Percentiles rank a stretch among this genome's conserved stretches.
These are phyloP conservation scores for Caenorhabditis plicata DNA, from an alignment of 2,888 invertebrate species.

Conservation along the genomic window DNA sequence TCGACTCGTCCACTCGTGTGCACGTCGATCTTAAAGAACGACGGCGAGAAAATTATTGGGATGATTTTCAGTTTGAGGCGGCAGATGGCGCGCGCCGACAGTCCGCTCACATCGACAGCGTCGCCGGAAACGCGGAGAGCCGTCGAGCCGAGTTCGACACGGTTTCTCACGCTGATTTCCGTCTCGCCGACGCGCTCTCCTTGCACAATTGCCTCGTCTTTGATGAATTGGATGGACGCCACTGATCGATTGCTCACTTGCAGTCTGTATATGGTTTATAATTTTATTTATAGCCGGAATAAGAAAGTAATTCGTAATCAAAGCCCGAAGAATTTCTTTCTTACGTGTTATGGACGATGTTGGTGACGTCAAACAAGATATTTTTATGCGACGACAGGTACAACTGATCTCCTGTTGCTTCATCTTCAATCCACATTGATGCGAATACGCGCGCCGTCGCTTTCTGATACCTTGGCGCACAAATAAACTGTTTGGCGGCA, in stretches of 20 bases:
- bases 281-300: not conserved
- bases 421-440: slow-evolving; percentile 55
- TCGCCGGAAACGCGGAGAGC: slow-evolving; percentile 13
- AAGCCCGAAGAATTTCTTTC: too few species aligned
- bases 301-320: too few species aligned
- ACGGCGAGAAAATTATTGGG: slow-evolving; percentile 21
- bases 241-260: slow-evolving; percentile 25
- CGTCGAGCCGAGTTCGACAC: slow-evolving; percentile 13
- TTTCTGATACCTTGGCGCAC: slow-evolving; percentile 53
- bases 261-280: not conserved
- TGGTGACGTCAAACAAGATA: slow-evolving; percentile 57
- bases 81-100: slow-evolving; percentile 27
- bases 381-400: slow-evolving; percentile 50
- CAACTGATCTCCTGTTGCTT: slow-evolving; percentile 51
- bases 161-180: slow-evolving; percentile 19
- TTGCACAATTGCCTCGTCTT: slow-evolving; percentile 39
- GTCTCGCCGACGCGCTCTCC: slow-evolving; percentile 41
- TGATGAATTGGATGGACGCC: slow-evolving; percentile 27
- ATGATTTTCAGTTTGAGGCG: slow-evolving; percentile 13
- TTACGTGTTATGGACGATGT: slow-evolving; percentile 29
- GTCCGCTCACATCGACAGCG: slow-evolving; percentile 13
- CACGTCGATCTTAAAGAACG: slow-evolving; percentile 23
- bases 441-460: slow-evolving; percentile 54
- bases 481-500: slow-evolving; percentile 55
- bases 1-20: slow-evolving; percentile 10